Base-by-base conservation (phyloP, 2,113 vertebrate genomes). In the Zosterops pallidus region DNA sequence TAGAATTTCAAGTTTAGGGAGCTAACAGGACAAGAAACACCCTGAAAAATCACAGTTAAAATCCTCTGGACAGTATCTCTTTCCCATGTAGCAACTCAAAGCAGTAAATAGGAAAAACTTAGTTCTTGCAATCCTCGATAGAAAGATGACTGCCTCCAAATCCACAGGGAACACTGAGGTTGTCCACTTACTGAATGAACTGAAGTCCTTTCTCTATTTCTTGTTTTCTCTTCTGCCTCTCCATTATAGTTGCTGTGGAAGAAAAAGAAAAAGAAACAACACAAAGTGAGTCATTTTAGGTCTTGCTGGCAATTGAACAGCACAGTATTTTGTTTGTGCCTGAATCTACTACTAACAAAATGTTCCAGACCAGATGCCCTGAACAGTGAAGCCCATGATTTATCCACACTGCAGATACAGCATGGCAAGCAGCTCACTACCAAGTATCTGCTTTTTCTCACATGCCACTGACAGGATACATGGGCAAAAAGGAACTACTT, bases 131-230 rank as follows among this genome's bases (percentile, higher is more conserved):
- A 15, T 44, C 47, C 49, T 90, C 1, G 0, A 44, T 12, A 62
- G 12, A 11, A 83, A 79, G 35, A 69, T 5, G 63, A 55, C 21
- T 0, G 0, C 53, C 52, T 63, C 35, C 83, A 72, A 95, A 93
- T 68, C 33, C 83, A 76, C 49, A 81, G 35, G 44, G 70, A 90
- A 81, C 59, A 74, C 29, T 29, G 46, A 86, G 44, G 41, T 55
- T n/a, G 26, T 63, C 49, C 50, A 97, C 99, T 98, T 97, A 99
- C 99, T 99, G 98, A 89, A 99, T 99, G 89, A 99, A 99, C 23
- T 97, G 97, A 95, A 99, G 98, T 90, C 98, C 98, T 96, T 98
- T 99, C 95, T 97, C 98, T 93, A 99, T 99, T 90, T 99, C 98
- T 82, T 98, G 98, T 93, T 97, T 98, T 80, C 99, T 98, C 94